Conservation (phyloP, 2,797 vertebrate genomes). For the Myioborus miniatus region DNA sequence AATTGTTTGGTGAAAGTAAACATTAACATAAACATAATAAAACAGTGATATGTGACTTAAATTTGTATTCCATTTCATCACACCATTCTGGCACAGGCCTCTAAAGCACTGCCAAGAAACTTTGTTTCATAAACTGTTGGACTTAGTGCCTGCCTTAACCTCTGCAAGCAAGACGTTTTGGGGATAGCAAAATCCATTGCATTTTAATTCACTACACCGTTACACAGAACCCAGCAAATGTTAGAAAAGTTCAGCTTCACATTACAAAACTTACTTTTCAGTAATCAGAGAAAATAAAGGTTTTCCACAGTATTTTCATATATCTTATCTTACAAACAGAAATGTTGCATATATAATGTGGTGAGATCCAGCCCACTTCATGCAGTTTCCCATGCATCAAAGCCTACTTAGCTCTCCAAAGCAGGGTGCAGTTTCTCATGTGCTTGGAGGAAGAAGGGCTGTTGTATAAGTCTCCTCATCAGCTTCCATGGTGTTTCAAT, state of each 20-base stretch:
- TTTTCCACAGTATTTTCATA: neutral
- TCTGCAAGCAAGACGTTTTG: neutral
- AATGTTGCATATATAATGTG: neutral
- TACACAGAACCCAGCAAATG: neutral
- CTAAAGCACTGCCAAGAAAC: neutral
- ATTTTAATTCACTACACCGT: neutral
- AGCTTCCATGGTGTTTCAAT: neutral
- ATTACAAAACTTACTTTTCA: neutral
- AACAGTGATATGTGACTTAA: neutral
- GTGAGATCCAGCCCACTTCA: neutral
- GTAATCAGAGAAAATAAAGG: neutral
- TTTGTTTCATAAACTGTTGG: neutral
- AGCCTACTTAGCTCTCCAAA: neutral
- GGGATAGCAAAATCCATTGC: neutral
- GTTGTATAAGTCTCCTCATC: neutral
- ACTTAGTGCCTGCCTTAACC: neutral
- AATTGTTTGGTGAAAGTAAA: neutral
- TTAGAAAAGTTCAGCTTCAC: neutral
- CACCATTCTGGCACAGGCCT: neutral
- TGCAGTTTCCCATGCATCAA: neutral
- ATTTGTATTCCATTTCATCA: neutral
- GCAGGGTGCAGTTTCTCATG: neutral
- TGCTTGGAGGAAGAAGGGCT: neutral
- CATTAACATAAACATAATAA: neutral
- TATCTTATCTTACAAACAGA: neutral